Conservation (phyloP, 2,888 invertebrate species). For the Cheilosia vernalis region DNA sequence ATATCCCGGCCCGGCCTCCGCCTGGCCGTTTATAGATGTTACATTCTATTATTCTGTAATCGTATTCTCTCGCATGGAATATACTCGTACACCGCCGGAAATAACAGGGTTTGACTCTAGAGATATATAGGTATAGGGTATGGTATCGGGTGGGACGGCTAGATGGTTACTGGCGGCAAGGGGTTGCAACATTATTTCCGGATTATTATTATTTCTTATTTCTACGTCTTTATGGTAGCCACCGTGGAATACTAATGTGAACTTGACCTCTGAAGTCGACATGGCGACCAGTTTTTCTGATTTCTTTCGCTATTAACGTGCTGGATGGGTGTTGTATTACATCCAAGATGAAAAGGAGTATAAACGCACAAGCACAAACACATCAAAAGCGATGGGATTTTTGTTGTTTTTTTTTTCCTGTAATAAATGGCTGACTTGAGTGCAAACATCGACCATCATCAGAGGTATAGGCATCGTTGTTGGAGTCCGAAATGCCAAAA, state of each 20-base stretch:
- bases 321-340: slow-evolving; percentile 41
- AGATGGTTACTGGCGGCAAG: slow-evolving; percentile 19
- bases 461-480: slow-evolving; percentile 2
- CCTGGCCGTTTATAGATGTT: slow-evolving; percentile 72
- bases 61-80: slow-evolving; percentile 73
- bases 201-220: slow-evolving; percentile 75
- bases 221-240: slow-evolving; percentile 45
- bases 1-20: slow-evolving; percentile 24
- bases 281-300: slow-evolving; percentile 58
- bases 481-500: slow-evolving; percentile 7
- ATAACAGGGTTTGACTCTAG: slow-evolving; percentile 53
- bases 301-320: slow-evolving; percentile 49
- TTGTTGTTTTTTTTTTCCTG: slow-evolving; percentile 7
- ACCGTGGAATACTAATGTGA: slow-evolving; percentile 73
- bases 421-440: slow-evolving; percentile 58
- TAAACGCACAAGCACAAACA: slow-evolving; percentile 9
- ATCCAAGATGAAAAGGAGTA: not conserved
- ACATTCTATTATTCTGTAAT: slow-evolving; percentile 75
- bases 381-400: slow-evolving; percentile 18
- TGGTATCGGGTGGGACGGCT: not conserved
- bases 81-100: slow-evolving; percentile 55
- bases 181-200: slow-evolving; percentile 71
- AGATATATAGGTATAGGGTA: slow-evolving; percentile 7
- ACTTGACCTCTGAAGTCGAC: slow-evolving; percentile 70
- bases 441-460: slow-evolving; percentile 58